Percentiles rank a stretch among this genome's conserved stretches.
Conservation (phyloP, 1,140 invertebrate species). For the Eufriesea mexicana region DNA sequence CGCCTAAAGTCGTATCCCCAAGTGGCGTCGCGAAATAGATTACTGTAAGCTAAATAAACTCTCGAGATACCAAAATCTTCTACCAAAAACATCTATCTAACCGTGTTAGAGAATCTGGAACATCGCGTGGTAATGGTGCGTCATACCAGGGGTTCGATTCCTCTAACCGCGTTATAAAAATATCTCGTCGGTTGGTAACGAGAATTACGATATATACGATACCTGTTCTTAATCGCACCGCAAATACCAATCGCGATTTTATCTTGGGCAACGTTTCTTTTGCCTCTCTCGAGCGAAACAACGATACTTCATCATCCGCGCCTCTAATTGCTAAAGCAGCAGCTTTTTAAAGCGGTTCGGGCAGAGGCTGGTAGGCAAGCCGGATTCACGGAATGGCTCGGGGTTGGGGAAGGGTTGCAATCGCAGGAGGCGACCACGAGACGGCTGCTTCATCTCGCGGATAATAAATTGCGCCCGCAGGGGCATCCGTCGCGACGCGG, state of each 20-base stretch:
- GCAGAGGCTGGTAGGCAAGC: neutral
- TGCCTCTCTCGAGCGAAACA: neutral
- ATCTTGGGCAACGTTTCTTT: neutral
- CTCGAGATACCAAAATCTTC: too few relatives aligned
- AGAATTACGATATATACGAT: neutral
- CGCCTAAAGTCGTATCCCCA: neutral
- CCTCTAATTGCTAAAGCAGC: constrained; percentile 9
- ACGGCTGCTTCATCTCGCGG: constrained; percentile 17
- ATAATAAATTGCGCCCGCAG: constrained; percentile 48
- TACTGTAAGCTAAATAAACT: neutral
- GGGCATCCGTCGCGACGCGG: neutral
- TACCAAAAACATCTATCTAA: neutral
- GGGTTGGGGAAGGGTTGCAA: neutral
- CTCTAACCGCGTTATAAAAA: too few relatives aligned
- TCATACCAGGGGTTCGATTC: too few relatives aligned
- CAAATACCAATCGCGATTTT: neutral
- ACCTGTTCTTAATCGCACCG: neutral
- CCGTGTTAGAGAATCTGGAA: too few relatives aligned
- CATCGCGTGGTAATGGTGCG: too few relatives aligned
- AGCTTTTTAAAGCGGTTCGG: neutral
- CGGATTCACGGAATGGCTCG: neutral
- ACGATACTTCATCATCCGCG: neutral
- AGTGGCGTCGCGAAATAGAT: neutral
- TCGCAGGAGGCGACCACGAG: neutral
- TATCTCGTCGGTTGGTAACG: too few relatives aligned